Evolutionary conservation across 2,113 vertebrate genomes (phyloP).

Genomic region (Pedetes capensis): DNA sequence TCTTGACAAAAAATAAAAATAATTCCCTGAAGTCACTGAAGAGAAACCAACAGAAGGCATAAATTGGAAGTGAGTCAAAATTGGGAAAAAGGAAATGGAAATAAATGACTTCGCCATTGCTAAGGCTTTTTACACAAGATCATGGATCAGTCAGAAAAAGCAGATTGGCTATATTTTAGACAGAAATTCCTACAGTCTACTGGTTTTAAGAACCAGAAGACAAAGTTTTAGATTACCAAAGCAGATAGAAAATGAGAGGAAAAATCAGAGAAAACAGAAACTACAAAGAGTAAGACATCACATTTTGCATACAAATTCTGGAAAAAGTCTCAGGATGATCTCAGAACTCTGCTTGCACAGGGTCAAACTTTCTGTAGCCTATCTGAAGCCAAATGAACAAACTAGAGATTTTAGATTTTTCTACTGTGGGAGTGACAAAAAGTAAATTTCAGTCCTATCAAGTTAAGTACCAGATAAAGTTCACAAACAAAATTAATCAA

Average conservation of each 20-base stretch:
- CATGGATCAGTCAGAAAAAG: background rate
- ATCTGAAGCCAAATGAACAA: background rate
- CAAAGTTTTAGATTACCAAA: background rate
- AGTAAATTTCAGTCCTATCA: background rate
- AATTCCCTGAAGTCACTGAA: background rate
- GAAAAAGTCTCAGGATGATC: background rate
- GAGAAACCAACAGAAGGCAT: background rate
- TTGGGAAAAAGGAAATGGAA: background rate
- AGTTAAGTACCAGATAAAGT: background rate
- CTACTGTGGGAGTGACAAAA: background rate
- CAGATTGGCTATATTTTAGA: background rate
- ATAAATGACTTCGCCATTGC: background rate
- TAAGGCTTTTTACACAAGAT: background rate
- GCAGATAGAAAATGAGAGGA: background rate
- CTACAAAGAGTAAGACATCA: background rate
- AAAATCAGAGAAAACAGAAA: constrained; percentile 13
- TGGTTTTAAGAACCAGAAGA: background rate
- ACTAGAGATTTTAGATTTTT: background rate
- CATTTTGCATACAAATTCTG: background rate
- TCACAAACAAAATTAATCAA: background rate
- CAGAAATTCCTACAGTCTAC: background rate
- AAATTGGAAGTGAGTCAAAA: constrained; percentile 17
- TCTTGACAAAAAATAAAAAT: background rate
- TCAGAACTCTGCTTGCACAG: background rate
- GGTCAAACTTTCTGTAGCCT: background rate